A percentile compares a stretch with the other conserved stretches of the same genome.
Evolutionary conservation across 2,888 invertebrate species (phyloP).

Genomic region (Agrochola circellaris): DNA sequence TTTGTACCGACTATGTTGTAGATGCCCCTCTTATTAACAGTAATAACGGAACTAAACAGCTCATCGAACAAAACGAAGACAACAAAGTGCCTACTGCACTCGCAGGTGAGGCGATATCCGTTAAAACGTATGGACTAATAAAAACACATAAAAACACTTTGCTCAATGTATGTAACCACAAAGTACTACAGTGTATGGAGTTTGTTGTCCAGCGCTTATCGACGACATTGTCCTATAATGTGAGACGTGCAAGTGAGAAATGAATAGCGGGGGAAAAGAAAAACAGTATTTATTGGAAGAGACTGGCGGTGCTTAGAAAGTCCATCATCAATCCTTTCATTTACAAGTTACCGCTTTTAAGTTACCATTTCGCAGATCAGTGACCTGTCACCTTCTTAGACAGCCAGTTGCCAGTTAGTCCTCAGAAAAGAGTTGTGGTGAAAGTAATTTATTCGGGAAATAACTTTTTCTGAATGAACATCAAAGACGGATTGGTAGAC

Average conservation of each 20-base stretch:
- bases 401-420: neutral
- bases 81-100: slow-evolving; percentile 18
- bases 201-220: slow-evolving; percentile 43
- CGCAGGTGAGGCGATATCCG: slow-evolving; percentile 56
- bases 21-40: slow-evolving; percentile 5
- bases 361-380: neutral
- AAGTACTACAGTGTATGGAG: slow-evolving; percentile 41
- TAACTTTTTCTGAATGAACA: neutral
- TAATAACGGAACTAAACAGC: slow-evolving; percentile 47
- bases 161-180: slow-evolving; percentile 39
- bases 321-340: neutral
- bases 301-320: neutral
- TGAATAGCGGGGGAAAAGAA: slow-evolving; percentile 1
- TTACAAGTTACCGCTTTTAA: neutral
- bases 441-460: neutral
- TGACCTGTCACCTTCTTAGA: neutral
- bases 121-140: slow-evolving; percentile 42
- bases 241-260: slow-evolving; percentile 25
- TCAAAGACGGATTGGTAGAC: neutral
- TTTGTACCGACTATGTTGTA: neutral
- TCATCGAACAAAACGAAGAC: slow-evolving; percentile 15
- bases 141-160: slow-evolving; percentile 42
- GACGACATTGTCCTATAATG: slow-evolving; percentile 37
- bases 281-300: too few relatives aligned
- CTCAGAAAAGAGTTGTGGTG: neutral